These are phyloP conservation scores for Pteropus alecto DNA, from an alignment of 2,113 vertebrate genomes.

Conservation along the genomic window DNA sequence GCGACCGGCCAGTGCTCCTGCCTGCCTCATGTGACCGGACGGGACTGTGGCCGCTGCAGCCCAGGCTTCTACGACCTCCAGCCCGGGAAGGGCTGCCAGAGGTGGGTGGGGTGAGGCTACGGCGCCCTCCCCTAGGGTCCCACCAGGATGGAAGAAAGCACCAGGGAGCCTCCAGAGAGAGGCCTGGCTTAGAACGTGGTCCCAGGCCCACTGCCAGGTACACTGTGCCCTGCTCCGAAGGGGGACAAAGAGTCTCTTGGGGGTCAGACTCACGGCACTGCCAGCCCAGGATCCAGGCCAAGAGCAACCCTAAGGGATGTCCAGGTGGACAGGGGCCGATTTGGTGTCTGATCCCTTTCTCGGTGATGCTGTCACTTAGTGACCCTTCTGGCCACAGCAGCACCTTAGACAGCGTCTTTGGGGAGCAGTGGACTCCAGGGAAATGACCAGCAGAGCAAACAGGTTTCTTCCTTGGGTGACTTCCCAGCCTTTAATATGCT, in stretches of 20 bases:
- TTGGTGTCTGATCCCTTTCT: background rate
- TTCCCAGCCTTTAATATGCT: background rate
- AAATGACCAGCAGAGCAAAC: background rate
- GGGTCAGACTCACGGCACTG: background rate
- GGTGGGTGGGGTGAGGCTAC: conserved; percentile 76
- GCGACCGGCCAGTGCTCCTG: conserved; percentile 88
- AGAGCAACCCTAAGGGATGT: background rate
- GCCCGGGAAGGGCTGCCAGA: conserved; percentile 85
- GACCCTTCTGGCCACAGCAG: background rate
- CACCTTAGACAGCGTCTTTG: background rate
- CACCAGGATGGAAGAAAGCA: background rate
- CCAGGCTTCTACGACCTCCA: conserved; percentile 88
- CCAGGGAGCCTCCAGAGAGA: background rate
- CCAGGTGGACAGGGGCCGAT: background rate
- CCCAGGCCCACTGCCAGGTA: background rate
- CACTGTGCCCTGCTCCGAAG: background rate
- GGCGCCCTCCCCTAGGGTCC: background rate
- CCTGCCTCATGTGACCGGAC: conserved; percentile 86
- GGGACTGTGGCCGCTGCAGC: conserved; percentile 87
- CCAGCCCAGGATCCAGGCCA: background rate
- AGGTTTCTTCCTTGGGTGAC: background rate
- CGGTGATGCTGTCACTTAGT: background rate
- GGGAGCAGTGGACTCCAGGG: background rate
- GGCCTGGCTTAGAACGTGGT: background rate
- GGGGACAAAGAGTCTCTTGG: background rate